Percentiles rank a stretch among this genome's conserved stretches.
These are phyloP conservation scores for Dromiciops gliroides DNA, from an alignment of 2,113 vertebrate genomes.

Conservation along the genomic window DNA sequence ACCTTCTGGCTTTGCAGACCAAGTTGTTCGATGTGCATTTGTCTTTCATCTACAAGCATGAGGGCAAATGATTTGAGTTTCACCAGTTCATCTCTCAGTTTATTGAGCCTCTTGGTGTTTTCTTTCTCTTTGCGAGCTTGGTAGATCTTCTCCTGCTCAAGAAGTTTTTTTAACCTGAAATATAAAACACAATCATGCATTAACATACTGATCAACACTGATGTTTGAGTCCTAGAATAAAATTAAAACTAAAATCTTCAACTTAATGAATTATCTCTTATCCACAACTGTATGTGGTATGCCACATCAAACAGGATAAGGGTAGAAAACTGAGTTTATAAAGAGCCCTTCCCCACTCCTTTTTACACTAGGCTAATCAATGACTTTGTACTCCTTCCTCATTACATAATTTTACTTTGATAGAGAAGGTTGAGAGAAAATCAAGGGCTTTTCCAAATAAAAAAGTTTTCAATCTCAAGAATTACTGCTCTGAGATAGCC, in stretches of 20 bases:
- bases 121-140: conserved; percentile 95
- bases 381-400: conserved; percentile 11
- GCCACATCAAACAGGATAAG: background rate
- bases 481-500: background rate
- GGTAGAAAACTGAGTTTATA: background rate
- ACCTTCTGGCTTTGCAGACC: conserved; percentile 93
- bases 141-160: conserved; percentile 96
- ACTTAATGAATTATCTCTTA: background rate
- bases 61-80: conserved; percentile 97
- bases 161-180: conserved; percentile 92
- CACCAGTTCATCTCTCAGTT: conserved; percentile 92
- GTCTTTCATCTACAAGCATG: conserved; percentile 97
- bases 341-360: background rate
- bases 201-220: conserved; percentile 23
- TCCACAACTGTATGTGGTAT: background rate
- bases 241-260: conserved; percentile 22
- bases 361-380: background rate
- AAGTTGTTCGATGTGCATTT: conserved; percentile 94
- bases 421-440: conserved; percentile 17
- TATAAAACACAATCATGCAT: conserved; percentile 63
- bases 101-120: conserved; percentile 89
- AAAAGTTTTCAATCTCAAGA: conserved; percentile 13
- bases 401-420: conserved; percentile 26
- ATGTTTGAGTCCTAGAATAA: conserved; percentile 1
- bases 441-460: background rate